Evolutionary conservation across 2,797 vertebrate species (phyloP).

Genomic region (Eupleurogrammus muticus): DNA sequence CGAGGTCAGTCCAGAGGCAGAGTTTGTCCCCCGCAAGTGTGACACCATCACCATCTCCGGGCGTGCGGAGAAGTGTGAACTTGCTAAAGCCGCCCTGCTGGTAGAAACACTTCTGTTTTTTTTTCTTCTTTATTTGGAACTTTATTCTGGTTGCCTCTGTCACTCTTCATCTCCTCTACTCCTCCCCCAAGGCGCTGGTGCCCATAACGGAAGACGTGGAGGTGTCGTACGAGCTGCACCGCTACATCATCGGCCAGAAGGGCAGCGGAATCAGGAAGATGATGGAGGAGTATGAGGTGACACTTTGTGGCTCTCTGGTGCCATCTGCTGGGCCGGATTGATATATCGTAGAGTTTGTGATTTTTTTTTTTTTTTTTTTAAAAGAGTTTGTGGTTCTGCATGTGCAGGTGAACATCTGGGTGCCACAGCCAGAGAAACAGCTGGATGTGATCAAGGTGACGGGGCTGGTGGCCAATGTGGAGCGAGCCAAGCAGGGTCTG

Average conservation of each 20-base stretch:
- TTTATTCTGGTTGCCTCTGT: not conserved
- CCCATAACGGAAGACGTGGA: constrained; percentile 85
- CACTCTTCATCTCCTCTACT: not conserved
- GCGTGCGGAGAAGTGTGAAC: constrained; percentile 84
- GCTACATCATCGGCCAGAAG: constrained; percentile 89
- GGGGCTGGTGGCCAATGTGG: constrained; percentile 81
- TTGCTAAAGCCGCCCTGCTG: constrained; percentile 80
- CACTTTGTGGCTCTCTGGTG: constrained; percentile 7
- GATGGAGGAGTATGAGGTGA: constrained; percentile 89
- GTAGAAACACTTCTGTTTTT: constrained; percentile 53
- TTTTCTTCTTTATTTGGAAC: not conserved
- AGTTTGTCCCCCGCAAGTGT: constrained; percentile 80
- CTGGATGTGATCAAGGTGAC: constrained; percentile 86
- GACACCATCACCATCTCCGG: constrained; percentile 84
- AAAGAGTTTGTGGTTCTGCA: too few relatives aligned
- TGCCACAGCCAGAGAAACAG: constrained; percentile 87
- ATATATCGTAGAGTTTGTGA: too few relatives aligned
- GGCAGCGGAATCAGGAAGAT: constrained; percentile 88
- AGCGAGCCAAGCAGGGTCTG: constrained; percentile 82
- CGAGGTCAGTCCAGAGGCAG: constrained; percentile 70
- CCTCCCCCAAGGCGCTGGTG: constrained; percentile 78
- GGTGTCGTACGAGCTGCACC: constrained; percentile 85
- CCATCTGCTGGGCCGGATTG: constrained; percentile 26
- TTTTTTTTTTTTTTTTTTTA: too few relatives aligned
- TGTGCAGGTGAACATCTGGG: constrained; percentile 86